These are phyloP conservation scores for Python bivittatus DNA, from an alignment of 2,113 vertebrate species.

Conservation along the genomic window DNA sequence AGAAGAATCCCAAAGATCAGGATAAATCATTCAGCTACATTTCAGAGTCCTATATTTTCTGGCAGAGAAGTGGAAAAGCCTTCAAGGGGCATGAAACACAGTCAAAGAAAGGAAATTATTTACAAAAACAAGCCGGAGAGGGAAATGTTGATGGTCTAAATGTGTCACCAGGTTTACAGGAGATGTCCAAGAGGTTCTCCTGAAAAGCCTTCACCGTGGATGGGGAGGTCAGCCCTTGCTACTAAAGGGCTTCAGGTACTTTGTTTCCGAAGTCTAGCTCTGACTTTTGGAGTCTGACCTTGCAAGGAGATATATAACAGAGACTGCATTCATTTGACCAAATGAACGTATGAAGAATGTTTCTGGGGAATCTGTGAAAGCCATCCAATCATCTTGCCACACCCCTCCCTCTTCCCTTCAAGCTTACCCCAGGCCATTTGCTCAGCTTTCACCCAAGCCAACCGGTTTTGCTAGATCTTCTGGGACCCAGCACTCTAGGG, in stretches of 20 bases:
- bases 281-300: neutral
- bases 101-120: conserved; percentile 72
- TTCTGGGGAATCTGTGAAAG: neutral
- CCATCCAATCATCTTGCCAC: neutral
- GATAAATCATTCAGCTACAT: no score
- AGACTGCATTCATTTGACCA: neutral
- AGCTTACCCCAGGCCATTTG: neutral
- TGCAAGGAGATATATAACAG: neutral
- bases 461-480: neutral
- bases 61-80: conserved; percentile 87
- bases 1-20: conserved; percentile 67
- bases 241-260: neutral
- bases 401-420: neutral
- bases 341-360: no score
- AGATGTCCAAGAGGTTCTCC: conserved; percentile 58
- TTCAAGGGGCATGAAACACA: conserved; percentile 74
- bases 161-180: neutral
- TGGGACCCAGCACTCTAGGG: neutral
- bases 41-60: conserved; percentile 47
- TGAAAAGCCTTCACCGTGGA: conserved; percentile 62
- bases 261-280: neutral
- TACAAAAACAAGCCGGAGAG: conserved; percentile 58
- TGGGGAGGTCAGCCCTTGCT: conserved; percentile 55
- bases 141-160: neutral
- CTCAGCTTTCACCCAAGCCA: neutral